Evolutionary conservation across 2,113 vertebrate species (phyloP).

Genomic region (Drymodes brunneopygia): DNA sequence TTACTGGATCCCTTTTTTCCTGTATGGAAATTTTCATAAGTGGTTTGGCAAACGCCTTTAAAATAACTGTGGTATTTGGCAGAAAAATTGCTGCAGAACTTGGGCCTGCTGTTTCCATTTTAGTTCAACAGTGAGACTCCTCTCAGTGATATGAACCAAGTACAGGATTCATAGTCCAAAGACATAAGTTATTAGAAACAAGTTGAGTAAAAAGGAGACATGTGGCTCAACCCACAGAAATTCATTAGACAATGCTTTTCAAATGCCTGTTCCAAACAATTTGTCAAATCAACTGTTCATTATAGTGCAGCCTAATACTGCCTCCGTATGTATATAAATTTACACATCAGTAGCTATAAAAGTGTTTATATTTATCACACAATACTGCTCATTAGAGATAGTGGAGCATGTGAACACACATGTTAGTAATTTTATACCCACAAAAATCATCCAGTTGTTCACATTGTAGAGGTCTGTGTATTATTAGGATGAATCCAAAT

Average conservation of each 20-base stretch:
- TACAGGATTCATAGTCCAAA: neutral
- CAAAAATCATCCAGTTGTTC: neutral
- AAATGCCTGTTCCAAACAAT: constrained; percentile 25
- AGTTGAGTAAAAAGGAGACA: constrained; percentile 10
- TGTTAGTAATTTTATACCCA: constrained; percentile 27
- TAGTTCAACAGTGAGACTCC: neutral
- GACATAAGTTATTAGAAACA: constrained; percentile 24
- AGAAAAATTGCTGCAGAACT: neutral
- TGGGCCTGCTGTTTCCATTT: constrained; percentile 36
- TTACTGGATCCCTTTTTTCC: neutral
- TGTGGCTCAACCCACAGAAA: constrained; percentile 35
- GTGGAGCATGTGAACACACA: neutral
- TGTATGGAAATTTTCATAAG: constrained; percentile 43
- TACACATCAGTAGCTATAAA: constrained; percentile 39
- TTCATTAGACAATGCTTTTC: constrained; percentile 17
- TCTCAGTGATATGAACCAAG: neutral
- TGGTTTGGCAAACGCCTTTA: constrained; percentile 34
- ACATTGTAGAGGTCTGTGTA: neutral
- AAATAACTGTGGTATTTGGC: constrained; percentile 46
- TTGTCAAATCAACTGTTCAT: constrained; percentile 50
- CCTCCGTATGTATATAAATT: constrained; percentile 2
- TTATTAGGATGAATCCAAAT: constrained; percentile 15
- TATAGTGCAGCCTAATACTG: constrained; percentile 10
- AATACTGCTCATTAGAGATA: neutral
- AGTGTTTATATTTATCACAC: constrained; percentile 24